phyloP scores from a whole-genome alignment of 2,888 invertebrate genomes.

The Rutpela maculata region DNA sequence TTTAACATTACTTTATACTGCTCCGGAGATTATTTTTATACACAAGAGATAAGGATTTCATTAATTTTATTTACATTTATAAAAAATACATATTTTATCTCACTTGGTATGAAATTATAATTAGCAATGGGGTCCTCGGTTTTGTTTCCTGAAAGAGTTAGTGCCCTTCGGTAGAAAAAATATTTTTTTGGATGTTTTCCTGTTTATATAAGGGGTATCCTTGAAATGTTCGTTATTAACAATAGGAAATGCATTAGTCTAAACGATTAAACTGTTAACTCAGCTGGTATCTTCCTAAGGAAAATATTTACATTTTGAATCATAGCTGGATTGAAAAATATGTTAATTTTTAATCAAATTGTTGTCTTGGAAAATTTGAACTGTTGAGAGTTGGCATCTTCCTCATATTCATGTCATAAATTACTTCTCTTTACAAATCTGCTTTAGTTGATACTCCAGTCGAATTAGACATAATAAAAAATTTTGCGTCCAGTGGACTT shows the following conservation, averaged over 20 bases:
- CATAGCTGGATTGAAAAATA: no score
- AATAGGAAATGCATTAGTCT: neutral
- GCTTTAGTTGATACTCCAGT: no score
- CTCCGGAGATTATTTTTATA: neutral
- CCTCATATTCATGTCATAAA: no score
- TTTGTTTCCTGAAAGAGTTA: neutral
- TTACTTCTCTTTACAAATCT: no score
- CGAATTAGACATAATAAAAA: no score
- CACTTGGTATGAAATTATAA: neutral
- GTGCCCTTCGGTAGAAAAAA: neutral
- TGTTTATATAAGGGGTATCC: neutral
- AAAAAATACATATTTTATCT: neutral
- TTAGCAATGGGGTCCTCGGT: neutral
- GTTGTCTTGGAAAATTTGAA: no score
- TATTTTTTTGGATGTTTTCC: neutral
- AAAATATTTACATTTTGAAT: neutral
- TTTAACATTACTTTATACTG: slow-evolving; percentile 24
- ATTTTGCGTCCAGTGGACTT: no score
- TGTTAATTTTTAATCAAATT: no score
- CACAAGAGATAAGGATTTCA: slow-evolving; percentile 17
- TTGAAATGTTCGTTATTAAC: neutral
- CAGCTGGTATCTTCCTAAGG: neutral
- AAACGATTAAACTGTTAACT: neutral
- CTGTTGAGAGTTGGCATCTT: no score
- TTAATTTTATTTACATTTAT: neutral